Conservation (phyloP, 2,113 vertebrate species). For the Cebidichthys violaceus region DNA sequence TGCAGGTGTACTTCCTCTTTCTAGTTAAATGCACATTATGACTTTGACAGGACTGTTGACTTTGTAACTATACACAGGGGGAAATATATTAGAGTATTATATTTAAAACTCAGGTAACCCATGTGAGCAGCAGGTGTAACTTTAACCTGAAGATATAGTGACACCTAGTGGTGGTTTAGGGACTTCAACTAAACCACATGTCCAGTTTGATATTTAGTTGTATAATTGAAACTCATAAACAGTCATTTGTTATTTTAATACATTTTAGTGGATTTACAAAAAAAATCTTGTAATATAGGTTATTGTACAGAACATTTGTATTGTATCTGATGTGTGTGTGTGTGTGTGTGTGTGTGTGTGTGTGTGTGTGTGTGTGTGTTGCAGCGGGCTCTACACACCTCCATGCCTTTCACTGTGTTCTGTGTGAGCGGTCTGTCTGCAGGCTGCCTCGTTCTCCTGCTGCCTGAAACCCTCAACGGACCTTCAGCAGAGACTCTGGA, state of each 20-base stretch:
- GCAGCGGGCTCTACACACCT: conserved; percentile 84
- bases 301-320: background rate
- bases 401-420: conserved; percentile 89
- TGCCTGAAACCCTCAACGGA: conserved; percentile 89
- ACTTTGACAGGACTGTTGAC: background rate
- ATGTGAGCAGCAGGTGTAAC: background rate
- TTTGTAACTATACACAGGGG: background rate
- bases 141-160: background rate
- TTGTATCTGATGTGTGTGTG: no score
- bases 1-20: background rate
- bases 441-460: conserved; percentile 85
- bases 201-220: no score
- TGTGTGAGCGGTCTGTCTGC: conserved; percentile 87
- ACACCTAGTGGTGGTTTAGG: conserved; percentile 20
- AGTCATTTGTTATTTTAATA: background rate
- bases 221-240: background rate
- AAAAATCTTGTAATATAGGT: background rate
- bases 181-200: background rate
- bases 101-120: background rate
- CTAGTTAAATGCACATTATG: background rate
- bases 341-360: conserved; percentile 18
- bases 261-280: background rate
- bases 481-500: conserved; percentile 85
- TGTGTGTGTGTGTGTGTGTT: conserved; percentile 11
- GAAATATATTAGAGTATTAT: no score